Percentiles rank a stretch among this genome's conserved stretches.
These are phyloP conservation scores for Gephyroberyx darwinii DNA, from an alignment of 2,797 vertebrate genomes.

Conservation along the genomic window DNA sequence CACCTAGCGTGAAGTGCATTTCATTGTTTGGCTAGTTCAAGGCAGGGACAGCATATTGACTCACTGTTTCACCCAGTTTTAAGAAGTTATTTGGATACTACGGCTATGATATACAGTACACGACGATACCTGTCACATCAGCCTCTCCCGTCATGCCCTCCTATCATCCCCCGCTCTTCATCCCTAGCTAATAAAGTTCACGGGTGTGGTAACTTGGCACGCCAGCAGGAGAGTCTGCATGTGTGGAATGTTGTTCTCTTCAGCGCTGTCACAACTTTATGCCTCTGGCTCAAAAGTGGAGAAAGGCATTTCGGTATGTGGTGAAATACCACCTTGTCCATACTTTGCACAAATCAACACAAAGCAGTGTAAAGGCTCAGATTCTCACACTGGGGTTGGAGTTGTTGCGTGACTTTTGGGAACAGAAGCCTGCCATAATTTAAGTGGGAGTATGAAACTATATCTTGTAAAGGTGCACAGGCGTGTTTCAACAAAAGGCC, in stretches of 20 bases:
- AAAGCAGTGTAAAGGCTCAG: not conserved
- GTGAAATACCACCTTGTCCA: constrained; percentile 12
- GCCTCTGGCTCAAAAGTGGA: constrained; percentile 10
- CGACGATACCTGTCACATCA: not conserved
- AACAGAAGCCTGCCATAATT: constrained; percentile 4
- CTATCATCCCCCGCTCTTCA: constrained; percentile 9
- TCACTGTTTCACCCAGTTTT: not conserved
- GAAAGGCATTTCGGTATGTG: constrained; percentile 36
- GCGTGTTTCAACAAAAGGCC: constrained; percentile 40
- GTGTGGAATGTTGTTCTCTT: constrained; percentile 58
- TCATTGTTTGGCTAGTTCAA: not conserved
- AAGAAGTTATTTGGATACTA: no score
- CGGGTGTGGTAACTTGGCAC: constrained; percentile 45
- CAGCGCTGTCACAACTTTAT: constrained; percentile 27
- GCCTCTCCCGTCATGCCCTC: not conserved
- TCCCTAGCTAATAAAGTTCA: constrained; percentile 1
- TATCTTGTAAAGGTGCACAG: constrained; percentile 17
- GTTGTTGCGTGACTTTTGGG: constrained; percentile 14
- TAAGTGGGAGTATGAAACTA: constrained; percentile 26
- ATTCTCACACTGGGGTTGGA: constrained; percentile 21
- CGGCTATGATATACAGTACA: no score
- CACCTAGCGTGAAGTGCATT: not conserved
- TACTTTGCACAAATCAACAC: not conserved
- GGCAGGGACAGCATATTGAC: not conserved
- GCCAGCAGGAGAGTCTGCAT: constrained; percentile 23